Base-by-base conservation (phyloP, 2,113 vertebrate genomes). In the Chroicocephalus ridibundus region DNA sequence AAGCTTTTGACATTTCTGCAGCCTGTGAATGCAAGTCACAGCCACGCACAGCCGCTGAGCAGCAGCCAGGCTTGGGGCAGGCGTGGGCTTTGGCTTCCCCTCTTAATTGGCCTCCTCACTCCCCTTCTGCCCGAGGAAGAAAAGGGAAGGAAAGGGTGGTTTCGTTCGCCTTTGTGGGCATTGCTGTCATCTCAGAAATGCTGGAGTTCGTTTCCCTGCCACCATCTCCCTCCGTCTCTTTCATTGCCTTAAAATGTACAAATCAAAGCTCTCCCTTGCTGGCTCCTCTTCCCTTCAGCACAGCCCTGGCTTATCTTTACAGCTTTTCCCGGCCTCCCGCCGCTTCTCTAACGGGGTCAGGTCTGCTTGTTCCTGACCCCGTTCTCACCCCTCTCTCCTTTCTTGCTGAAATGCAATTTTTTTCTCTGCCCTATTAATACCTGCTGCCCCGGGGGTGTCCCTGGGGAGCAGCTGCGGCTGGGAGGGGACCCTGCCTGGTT, bases 261-360 rank as follows among this genome's bases (percentile, higher is more conserved):
- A 94, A 94, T 94, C 86, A 94, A 85, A 93, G 88, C 83, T 82
- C 44, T 92, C 70, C 44, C 40, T 86, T 79, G 26, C 80, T 92
- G 88, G 57, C 25, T 93, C 1, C 64, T 68, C 42, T 81, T 86
- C 27, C 86, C 76, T 86, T 83, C 69, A 78, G 13, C 61, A 36
- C 70, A 69, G 81, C 86, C 38, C 77, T 69, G 52, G 57, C 49
- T 96, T 78, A n/a, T 49, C 88, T 78, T 58, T 40, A 40, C 55
- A 76, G 81, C 68, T 72, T 79, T 82, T 69, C 66, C 20, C 66
- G 94, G 86, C 70, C 89, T 95, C 88, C 86, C 1, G 6, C 91
- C 85, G 74, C 40, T 84, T 85, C 88, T 80, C 74, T 96, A 91
- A 96, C 94, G 94, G 88, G 83, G 93, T 95, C 93, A 85, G 62